Evolutionary conservation across 2,797 vertebrate genomes (phyloP), one percentile per base, ranked within the genome.

Genomic region (Sebastes wilsoni): DNA sequence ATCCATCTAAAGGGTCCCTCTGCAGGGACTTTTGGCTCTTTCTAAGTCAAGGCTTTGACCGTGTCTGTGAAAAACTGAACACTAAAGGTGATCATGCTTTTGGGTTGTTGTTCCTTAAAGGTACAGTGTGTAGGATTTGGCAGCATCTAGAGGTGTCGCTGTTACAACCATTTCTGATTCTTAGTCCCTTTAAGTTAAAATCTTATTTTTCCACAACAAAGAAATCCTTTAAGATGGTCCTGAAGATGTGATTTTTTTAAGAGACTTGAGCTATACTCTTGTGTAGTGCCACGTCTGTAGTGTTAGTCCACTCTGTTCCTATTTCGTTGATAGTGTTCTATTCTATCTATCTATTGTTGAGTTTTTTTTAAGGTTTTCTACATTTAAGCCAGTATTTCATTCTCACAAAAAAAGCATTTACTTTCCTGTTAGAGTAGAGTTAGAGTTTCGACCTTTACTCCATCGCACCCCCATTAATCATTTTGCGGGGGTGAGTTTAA

Each of bases 401-500:
- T 62, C 69, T 18, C 30, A 62, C 8, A 52, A 60, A 86, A 86
- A 18, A 68, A 36, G 38, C 1, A 28, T 81, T 87, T 68, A 58
- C 42, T 82, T 84, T 73, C 66, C 46, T 25, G n/a, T 25, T 9
- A 46, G 65, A 77, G 34, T 20, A 27, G 36, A 42, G 14, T 42
- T 42, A 42, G 38, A 42, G 38, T 16, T 42, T 25, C 7, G 12
- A 82, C 62, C 66, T 76, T 74, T 85, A 72, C 56, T 66, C 68
- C 56, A 22, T 67, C 4, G 3, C 38, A 55, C 5, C 28, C 46
- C 60, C 79, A 81, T 86, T 87, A 77, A 89, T 90, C 82, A 78
- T 84, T 38, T 56, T 30, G 34, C 42, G 72, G 58, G 66, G 54
- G 55, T 9, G 56, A 64, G 77, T 75, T 82, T 80, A 77, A 84